A percentile compares a stretch with the other conserved stretches of the same genome.
Evolutionary conservation across 2,113 vertebrate genomes (phyloP).

Genomic region (Aptenodytes forsteri): DNA sequence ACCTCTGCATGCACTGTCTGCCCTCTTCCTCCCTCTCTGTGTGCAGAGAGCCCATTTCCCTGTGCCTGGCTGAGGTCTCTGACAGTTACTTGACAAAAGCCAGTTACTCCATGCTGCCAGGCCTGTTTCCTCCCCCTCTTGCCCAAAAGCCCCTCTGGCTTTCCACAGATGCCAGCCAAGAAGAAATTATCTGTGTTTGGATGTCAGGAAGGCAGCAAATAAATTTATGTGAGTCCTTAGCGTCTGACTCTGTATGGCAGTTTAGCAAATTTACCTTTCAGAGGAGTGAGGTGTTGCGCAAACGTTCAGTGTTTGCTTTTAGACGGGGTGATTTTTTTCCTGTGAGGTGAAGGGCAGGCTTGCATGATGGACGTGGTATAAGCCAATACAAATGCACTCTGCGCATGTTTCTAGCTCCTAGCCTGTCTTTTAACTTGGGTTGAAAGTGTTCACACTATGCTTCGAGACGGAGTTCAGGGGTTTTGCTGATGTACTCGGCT

Average conservation of each 20-base stretch:
- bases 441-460: rapidly evolving
- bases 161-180: background rate
- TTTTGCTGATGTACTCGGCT: background rate
- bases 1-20: background rate
- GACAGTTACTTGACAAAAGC: background rate
- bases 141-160: background rate
- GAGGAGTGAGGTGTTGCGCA: background rate
- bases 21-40: background rate
- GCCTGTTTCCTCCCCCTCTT: background rate
- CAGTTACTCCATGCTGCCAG: background rate
- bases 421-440: background rate
- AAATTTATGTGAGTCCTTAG: rapidly evolving
- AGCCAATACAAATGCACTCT: background rate
- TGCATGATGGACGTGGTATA: background rate
- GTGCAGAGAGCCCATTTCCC: background rate
- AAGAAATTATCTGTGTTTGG: background rate
- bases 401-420: background rate
- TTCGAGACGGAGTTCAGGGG: background rate
- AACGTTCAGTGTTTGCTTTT: background rate
- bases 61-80: background rate
- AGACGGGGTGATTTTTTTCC: background rate
- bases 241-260: background rate
- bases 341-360: background rate
- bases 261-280: background rate
- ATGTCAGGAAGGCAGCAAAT: background rate